Base-by-base conservation (phyloP, 2,113 vertebrate species). In the Nannobrachium achirus region DNA sequence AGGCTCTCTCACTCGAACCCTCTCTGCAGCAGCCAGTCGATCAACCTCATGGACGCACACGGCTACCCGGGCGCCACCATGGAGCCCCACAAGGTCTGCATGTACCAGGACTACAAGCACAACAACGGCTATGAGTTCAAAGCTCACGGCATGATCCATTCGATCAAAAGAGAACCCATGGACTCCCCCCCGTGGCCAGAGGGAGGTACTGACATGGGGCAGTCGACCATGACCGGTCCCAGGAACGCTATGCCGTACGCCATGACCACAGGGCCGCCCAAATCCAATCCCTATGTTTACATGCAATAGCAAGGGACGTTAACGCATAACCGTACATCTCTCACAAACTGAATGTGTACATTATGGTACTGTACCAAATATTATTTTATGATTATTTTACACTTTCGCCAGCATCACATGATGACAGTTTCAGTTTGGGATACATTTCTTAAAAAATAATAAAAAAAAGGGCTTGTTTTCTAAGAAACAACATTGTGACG, bases 121-220 rank as follows among this genome's bases (percentile, higher is more conserved):
- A 78, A 78, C 0, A 87, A 78, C 14, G 78, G 83, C 0, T 93
- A 90, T 0, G 90, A 94, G 83, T 93, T 94, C 88, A 95, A 94
- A 89, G 92, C 80, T 46, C 91, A 94, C 0, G 86, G 89, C 49
- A 73, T 94, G 46, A 78, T 93, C 69, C 95, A 95, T 41, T 83
- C 94, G 0, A 94, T 98, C 91, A 98, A 98, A 71, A 91, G 93
- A 6, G 97, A 98, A 80, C 96, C 95, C 18, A 86, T 95, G 84
- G 96, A 97, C 83, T 95, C 95, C 1, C 92, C 94, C 0, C 89
- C 91, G 0, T 91, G 96, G 94, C 77, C 90, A 0, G 79, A 77
- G 62, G 81, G 63, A 1, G 64, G 90, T 15, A 93, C 91, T 39
- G 88, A 92, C 10, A 76, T 89, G 41, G 71, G 71, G 48, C 91